These are phyloP conservation scores for Tineola bisselliella DNA, from an alignment of 2,888 invertebrate species.

Conservation along the genomic window DNA sequence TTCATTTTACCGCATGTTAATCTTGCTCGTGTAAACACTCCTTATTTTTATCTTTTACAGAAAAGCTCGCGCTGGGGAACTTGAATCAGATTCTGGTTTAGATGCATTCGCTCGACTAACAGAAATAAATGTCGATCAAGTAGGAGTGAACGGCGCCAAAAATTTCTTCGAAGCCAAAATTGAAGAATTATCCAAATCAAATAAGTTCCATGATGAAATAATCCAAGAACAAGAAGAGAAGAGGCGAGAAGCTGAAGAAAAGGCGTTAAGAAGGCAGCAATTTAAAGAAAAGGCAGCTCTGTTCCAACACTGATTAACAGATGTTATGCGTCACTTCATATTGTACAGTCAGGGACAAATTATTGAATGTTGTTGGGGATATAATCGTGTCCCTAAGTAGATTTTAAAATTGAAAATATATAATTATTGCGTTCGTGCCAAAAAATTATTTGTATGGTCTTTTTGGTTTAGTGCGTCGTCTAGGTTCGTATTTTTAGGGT, in stretches of 20 bases:
- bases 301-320: slow-evolving; percentile 62
- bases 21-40: too few relatives aligned
- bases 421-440: too few relatives aligned
- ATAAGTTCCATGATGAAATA: slow-evolving; percentile 93
- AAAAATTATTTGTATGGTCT: too few relatives aligned
- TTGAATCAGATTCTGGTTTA: slow-evolving; percentile 86
- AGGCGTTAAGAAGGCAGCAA: slow-evolving; percentile 79
- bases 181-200: slow-evolving; percentile 81
- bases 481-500: too few relatives aligned
- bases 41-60: too few relatives aligned
- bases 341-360: too few relatives aligned
- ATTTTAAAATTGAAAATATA: too few relatives aligned
- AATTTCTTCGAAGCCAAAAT: slow-evolving; percentile 97
- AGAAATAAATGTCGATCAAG: slow-evolving; percentile 93
- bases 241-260: slow-evolving; percentile 84
- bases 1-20: too few relatives aligned
- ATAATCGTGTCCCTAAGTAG: too few relatives aligned
- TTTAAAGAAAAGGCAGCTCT: slow-evolving; percentile 91
- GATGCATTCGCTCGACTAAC: slow-evolving; percentile 86
- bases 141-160: slow-evolving; percentile 94
- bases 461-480: too few relatives aligned
- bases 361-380: too few relatives aligned
- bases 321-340: too few relatives aligned
- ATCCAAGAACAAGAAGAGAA: slow-evolving; percentile 91
- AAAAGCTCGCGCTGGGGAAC: slow-evolving; percentile 92